Percentiles rank a stretch among this genome's conserved stretches.
These are phyloP conservation scores for Pempheris klunzingeri DNA, from an alignment of 2,797 vertebrate species.

Conservation along the genomic window DNA sequence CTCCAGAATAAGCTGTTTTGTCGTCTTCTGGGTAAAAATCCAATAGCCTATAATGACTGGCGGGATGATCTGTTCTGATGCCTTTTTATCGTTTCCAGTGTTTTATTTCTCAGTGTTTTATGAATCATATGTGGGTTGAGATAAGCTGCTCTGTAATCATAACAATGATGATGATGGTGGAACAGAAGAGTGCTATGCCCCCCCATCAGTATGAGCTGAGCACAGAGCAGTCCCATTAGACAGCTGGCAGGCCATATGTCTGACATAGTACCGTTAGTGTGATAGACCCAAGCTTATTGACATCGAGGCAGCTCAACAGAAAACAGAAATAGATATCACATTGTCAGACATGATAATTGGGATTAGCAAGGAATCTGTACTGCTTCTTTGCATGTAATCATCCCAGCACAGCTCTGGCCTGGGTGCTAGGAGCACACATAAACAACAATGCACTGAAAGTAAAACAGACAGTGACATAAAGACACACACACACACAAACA, in stretches of 20 bases:
- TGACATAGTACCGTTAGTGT: constrained; percentile 58
- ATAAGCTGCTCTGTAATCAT: constrained; percentile 74
- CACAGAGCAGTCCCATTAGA: constrained; percentile 66
- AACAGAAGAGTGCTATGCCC: constrained; percentile 57
- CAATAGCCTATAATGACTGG: constrained; percentile 64
- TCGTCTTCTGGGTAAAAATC: constrained; percentile 63
- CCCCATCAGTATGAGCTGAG: constrained; percentile 52
- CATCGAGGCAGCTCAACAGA: constrained; percentile 58
- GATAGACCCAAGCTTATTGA: constrained; percentile 64
- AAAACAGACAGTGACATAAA: constrained; percentile 28
- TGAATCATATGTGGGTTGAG: constrained; percentile 67
- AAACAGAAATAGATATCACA: constrained; percentile 53
- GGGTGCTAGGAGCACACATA: constrained; percentile 2
- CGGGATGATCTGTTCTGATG: constrained; percentile 69
- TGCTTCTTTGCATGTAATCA: constrained; percentile 47
- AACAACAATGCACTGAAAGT: constrained; percentile 12
- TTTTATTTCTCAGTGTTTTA: constrained; percentile 71
- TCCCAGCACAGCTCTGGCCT: constrained; percentile 8
- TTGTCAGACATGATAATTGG: constrained; percentile 62
- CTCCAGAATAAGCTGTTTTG: constrained; percentile 61
- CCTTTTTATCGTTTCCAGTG: constrained; percentile 62
- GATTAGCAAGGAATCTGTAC: constrained; percentile 52
- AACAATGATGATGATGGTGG: constrained; percentile 65
- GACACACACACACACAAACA: constrained; percentile 6
- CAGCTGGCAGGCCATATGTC: constrained; percentile 74